Evolutionary conservation across 2,888 invertebrate species (phyloP), one percentile per base, ranked within the genome.

Genomic region (Rhagium mordax): DNA sequence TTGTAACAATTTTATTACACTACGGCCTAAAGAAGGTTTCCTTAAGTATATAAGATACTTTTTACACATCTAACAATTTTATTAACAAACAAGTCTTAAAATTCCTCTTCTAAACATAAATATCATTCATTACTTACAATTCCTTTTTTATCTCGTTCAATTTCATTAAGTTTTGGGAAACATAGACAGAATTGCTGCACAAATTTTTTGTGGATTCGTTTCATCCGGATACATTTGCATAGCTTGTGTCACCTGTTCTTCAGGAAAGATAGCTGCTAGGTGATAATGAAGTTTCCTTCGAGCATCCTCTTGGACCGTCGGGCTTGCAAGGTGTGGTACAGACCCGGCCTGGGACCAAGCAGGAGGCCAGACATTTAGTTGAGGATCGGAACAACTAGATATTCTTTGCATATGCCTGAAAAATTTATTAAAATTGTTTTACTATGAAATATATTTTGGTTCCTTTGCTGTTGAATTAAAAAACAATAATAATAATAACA

Each of bases 161-260:
- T 24, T 55, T 20, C 61, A 24, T 84, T 86, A 90, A 74, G 89
- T 87, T 84, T 91, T 90, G 51, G 91, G 91, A 85, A 92, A 94
- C 90, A 95, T 93, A 74, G 93, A 91, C 81, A 96, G 88, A 79
- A 96, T 96, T 75, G 95, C 93, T 47, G 95, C 95, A 88, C 97
- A 97, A 86, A 98, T 95, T 81, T 93, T 94, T 87, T 97, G 95
- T 8, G 97, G 94, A 87, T 97, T 95, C 21, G 94, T 95, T 86
- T 97, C 97, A 61, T 96, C 94, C 0, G 98, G 98, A 88, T 95
- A 93, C 78, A 94, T 89, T 75, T 94, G 92, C 95, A 98, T 96
- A 0, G 95, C 97, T 65, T 93, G 92, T 65, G 92, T 91, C n/a
- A 98, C 98, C 84, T 96, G 95, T 78, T 94, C 93, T 84, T 96